phyloP scores from a whole-genome alignment of 2,113 vertebrate genomes.

The Ailurus styani region DNA sequence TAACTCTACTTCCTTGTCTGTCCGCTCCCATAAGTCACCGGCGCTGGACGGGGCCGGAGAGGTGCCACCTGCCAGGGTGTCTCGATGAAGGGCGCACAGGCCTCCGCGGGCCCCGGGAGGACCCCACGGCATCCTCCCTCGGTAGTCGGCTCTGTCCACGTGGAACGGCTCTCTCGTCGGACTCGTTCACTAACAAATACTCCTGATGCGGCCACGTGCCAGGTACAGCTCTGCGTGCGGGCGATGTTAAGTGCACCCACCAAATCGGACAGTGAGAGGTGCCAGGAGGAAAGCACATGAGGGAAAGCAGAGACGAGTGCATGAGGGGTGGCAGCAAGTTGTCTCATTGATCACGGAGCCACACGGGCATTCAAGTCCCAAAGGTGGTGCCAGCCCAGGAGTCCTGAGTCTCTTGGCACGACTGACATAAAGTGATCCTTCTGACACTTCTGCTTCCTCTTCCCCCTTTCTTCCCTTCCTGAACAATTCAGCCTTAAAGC shows the following conservation, averaged over 20 bases:
- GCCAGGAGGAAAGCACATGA: background rate
- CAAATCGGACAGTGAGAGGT: background rate
- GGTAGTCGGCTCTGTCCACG: accelerated
- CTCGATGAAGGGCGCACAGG: background rate
- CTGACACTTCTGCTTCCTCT: background rate
- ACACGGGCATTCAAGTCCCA: accelerated
- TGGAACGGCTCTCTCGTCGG: background rate
- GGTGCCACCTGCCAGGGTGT: background rate
- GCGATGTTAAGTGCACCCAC: background rate
- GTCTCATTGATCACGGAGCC: background rate
- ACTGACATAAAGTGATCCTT: background rate
- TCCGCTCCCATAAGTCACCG: constrained; percentile 67
- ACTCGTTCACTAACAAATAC: background rate
- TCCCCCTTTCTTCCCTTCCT: background rate
- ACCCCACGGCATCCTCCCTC: background rate
- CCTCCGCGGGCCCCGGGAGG: background rate
- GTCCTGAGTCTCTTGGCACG: background rate
- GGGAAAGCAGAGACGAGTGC: background rate
- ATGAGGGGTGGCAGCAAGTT: background rate
- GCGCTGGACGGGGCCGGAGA: background rate
- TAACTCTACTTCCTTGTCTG: constrained; percentile 69
- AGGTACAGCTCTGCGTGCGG: background rate
- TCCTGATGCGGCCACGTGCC: background rate
- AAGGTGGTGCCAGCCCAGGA: background rate
- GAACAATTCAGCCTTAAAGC: background rate